Evolutionary conservation across 2,888 invertebrate genomes (phyloP), one percentile per base, ranked within the genome.

Genomic region (Thereva unica): DNA sequence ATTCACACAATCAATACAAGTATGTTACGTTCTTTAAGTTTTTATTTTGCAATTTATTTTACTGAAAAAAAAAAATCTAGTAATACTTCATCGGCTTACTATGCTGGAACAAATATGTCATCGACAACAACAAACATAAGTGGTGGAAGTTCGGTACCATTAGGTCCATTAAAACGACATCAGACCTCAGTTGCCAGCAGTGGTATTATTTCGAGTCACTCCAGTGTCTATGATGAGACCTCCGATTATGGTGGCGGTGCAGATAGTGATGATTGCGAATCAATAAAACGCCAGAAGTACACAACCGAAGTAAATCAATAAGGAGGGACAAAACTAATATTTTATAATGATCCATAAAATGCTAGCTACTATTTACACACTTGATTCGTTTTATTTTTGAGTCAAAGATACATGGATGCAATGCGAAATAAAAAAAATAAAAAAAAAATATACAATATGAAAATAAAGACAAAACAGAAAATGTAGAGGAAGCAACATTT

Each of bases 261-360:
- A 4, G 71, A 70, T 35, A 61, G 57, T 41, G 80, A 80, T 69
- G 80, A 80, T 67, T 74, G 73, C 70, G 79, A 78, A 38, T 74
- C 75, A 54, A 73, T 77, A 75, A 82, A 78, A 74, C 75, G 80
- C 70, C 75, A 78, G 70, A 80, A 80, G 74, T 80, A 78, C 70
- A 73, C 76, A 44, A 75, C 77, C 42, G 79, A 79, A 73, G 78
- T 70, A 9, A 72, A 72, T 56, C 63, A 70, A 63, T 67, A 68
- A 56, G 23, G 23, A 23, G 23, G 23, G 23, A n/a, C n/a, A n/a
- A 23, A 23, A 23, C 23, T 23, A 23, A 23, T 23, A 23, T 23
- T 23, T 23, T 23, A 23, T 2, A 23, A 23, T 23, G 23, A 23
- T 23, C 23, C 23, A 23, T 23, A 23, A 23, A 23, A 23, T 23